Conservation (phyloP, 2,113 vertebrate species). For the Aptenodytes patagonicus region DNA sequence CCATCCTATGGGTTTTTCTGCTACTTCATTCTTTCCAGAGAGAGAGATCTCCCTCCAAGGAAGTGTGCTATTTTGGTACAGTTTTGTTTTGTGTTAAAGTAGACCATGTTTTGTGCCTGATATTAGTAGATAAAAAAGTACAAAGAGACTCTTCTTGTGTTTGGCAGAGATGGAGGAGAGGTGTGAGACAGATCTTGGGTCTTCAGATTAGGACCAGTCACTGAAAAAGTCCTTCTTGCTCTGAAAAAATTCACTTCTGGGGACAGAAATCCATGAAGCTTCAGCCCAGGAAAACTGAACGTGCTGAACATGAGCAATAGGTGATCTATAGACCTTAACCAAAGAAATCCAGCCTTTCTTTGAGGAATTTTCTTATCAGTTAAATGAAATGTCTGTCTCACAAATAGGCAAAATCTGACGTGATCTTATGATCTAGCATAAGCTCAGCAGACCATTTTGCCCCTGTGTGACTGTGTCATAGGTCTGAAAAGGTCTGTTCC, state of each 20-base stretch:
- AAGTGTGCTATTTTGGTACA: neutral
- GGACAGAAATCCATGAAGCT: neutral
- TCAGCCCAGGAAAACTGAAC: neutral
- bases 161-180: neutral
- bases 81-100: neutral
- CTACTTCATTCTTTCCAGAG: neutral
- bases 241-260: neutral
- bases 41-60: neutral
- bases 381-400: neutral
- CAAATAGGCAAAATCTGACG: neutral
- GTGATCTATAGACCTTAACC: neutral
- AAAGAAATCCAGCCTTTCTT: neutral
- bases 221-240: neutral
- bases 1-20: neutral
- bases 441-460: neutral
- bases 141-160: neutral
- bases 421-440: neutral
- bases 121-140: neutral
- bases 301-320: neutral
- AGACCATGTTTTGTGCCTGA: neutral
- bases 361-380: neutral
- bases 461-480: neutral
- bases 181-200: neutral
- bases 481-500: neutral
- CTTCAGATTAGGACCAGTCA: neutral